Evolutionary conservation across 2,113 vertebrate species (phyloP), one percentile per base, ranked within the genome.

Genomic region (Callionymus lyra): DNA sequence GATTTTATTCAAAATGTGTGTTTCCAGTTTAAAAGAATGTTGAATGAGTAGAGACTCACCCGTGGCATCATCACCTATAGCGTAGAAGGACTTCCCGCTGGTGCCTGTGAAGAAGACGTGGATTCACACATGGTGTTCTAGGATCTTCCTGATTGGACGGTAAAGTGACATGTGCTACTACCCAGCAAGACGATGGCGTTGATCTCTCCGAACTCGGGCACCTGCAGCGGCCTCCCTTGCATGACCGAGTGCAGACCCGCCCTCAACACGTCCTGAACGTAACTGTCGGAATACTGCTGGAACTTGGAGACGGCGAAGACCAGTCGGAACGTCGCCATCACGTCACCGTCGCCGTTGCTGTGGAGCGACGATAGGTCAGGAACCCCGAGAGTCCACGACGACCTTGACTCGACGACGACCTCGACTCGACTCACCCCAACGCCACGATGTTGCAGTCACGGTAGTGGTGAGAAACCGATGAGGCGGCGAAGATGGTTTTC

Each of bases 171-270:
- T n/a, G n/a, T n/a, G n/a, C n/a, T n/a, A n/a, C 1, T 71, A 91
- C 94, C 91, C 36, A 83, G 70, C 13, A 95, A 81, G 38, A 87
- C 32, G 2, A 87, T 86, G 1, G 86, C 63, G 16, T 54, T 62
- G 31, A 95, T 87, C n/a, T 85, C 82, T 48, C 94, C 93, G 0
- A 87, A 92, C 53, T 80, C 31, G 1, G 84, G 81, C 56, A 98
- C 55, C 36, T 72, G 43, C 9, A 98, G 50, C 0, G 85, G 74
- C 0, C 58, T 74, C 12, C 62, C 66, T 1, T 46, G 68, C 51
- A 94, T 72, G 1, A 74, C 58, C 0, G 80, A 70, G 0, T 48
- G 63, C 44, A 98, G 71, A 0, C 93, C 91, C 0, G 31, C 64
- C 36, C 82, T 84, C 54, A 97, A 56, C 2, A 88, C 39, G 17